phyloP scores from a whole-genome alignment of 2,888 invertebrate species.

The Apocheima hispidaria region DNA sequence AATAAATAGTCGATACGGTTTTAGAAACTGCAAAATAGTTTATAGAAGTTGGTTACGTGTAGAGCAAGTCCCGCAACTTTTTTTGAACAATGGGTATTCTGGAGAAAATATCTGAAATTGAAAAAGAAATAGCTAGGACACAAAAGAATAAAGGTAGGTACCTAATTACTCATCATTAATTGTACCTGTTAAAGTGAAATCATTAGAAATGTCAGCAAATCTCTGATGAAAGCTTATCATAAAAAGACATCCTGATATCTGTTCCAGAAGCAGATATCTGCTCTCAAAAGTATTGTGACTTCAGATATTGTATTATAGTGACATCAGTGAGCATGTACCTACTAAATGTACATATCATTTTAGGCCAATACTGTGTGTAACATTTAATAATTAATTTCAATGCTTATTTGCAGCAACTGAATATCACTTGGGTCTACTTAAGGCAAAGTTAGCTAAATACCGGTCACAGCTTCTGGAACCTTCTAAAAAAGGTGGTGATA shows the following conservation, averaged over 20 bases:
- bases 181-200: not conserved
- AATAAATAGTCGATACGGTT: slow-evolving; percentile 4
- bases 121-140: slow-evolving; percentile 98
- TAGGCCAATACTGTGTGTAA: not conserved
- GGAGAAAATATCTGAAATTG: slow-evolving; percentile 99
- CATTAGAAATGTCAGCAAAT: not conserved
- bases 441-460: slow-evolving; percentile 98
- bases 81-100: slow-evolving; percentile 95
- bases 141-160: slow-evolving; percentile 98
- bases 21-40: not conserved
- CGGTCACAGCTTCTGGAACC: slow-evolving; percentile 98
- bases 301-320: no score
- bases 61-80: slow-evolving; percentile 32
- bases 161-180: not conserved
- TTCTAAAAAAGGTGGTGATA: slow-evolving; percentile 94
- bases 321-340: no score
- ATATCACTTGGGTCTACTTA: slow-evolving; percentile 98
- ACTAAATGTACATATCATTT: no score
- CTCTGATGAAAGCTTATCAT: not conserved
- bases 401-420: slow-evolving; percentile 93
- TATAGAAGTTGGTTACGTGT: slow-evolving; percentile 53
- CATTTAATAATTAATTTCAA: not conserved
- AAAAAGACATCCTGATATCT: not conserved
- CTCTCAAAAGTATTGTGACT: no score
- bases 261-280: no score